Base-by-base conservation (phyloP, 2,888 invertebrate genomes). In the Xestia rhomboidea region DNA sequence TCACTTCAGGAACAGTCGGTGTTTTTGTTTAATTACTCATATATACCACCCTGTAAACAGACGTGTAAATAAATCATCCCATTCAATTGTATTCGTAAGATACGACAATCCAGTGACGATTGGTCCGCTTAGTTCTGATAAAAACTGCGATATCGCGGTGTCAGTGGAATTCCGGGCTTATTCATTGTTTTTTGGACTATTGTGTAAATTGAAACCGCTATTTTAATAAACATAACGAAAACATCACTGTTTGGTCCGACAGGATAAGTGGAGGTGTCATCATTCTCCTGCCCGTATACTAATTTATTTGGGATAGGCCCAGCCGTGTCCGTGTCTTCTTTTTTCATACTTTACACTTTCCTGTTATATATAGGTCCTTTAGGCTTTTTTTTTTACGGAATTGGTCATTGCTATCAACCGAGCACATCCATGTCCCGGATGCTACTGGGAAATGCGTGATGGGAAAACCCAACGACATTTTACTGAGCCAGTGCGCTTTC, bases 121-220 rank as follows among this genome's bases (percentile, higher is more conserved):
- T 76, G 41, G 69, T 72, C n/a, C 60, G 85, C 69, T 77, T 63
- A 73, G 57, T 81, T 63, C 64, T 8, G 85, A 83, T 83, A 83
- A 82, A 81, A 84, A 81, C 27, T 51, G 67, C 69, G 83, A 70
- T 83, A 83, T 64, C 85, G 69, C 77, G 27, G 64, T 73, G 66
- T 63, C 77, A 73, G 51, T 76, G 69, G 69, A 77, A 82, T 81
- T 85, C 83, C 83, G 82, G 73, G 57, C 82, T 73, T 81, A 75
- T 63, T 73, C 69, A 81, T 82, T 82, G 85, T 82, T 82, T 81
- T 84, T 84, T 44, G 78, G 68, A 79, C 30, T 38, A 67, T 72
- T 69, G 83, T 64, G 51, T 76, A 46, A 63, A 75, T 24, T 38
- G 68, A 80, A 57, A 57, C 68, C 27, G 68, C 46, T 68, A 73